Evolutionary conservation across 2,797 vertebrate species (phyloP), one percentile per base, ranked within the genome.

Genomic region (Sphenopsis melanotis): DNA sequence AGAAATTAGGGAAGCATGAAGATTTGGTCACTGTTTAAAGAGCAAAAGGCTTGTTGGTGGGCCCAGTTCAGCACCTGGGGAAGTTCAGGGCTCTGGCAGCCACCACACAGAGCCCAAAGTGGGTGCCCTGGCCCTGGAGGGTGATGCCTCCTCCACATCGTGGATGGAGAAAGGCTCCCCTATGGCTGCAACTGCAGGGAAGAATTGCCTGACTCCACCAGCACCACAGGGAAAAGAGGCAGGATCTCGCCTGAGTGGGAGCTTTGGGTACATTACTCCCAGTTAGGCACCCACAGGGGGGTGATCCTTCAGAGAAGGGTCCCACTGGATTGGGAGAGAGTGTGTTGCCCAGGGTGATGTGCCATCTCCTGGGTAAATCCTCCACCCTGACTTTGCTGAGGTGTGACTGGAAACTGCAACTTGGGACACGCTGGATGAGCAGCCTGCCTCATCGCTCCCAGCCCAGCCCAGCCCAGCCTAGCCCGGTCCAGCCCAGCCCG

Each of bases 121-220:
- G 2, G 3, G 30, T 53, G 47, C 15, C 12, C 50, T 8, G 6
- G 12, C 22, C 66, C 26, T 23, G 32, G 22, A 50, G 71, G 13
- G 17, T 0, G 4, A 63, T 68, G 53, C 26, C n/a, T 84, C 15
- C 10, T 57, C 21, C 21, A 29, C 70, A 34, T 9, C 1, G 0
- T 1, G 0, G 21, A 24, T 39, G 12, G 70, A 32, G 52, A 49
- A 75, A 60, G 44, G 70, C 12, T 82, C 22, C 42, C 22, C 46
- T 41, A 0, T 0, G 5, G 41, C 77, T 84, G 29, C 23, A 44
- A 3, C 29, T 78, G 8, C 5, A 2, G 1, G 2, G 49, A 71
- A 32, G 9, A 63, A 60, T 3, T 68, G 66, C 27, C 70, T 68
- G 42, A 24, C 10, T 42, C n/a, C 69, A 18, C 2, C 15, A 19